Conservation (phyloP, 2,888 invertebrate species). For the Standfussiana lucernea region DNA sequence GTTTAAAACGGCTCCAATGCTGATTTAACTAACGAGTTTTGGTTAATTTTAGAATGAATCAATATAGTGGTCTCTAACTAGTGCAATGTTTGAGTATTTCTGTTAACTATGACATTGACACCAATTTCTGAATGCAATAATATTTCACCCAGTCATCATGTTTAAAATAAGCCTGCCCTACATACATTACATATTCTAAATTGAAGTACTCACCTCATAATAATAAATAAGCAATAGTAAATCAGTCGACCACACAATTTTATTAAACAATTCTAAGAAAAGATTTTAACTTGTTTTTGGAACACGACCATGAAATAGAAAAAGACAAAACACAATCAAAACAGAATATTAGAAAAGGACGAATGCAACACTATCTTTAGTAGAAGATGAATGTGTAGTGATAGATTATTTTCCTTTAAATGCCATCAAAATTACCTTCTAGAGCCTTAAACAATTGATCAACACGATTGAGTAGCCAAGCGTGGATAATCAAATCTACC, state of each 20-base stretch:
- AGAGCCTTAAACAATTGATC: neutral
- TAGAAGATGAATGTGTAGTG: slow-evolving; percentile 20
- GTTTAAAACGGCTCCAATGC: neutral
- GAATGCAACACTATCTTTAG: neutral
- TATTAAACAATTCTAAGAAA: slow-evolving; percentile 39
- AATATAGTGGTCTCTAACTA: neutral
- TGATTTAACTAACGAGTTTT: slow-evolving; percentile 4
- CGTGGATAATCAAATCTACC: neutral
- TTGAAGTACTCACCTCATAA: slow-evolving; percentile 24
- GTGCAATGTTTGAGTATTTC: neutral
- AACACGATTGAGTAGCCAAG: neutral
- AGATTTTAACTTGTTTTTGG: slow-evolving; percentile 30
- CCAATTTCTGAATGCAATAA: slow-evolving; percentile 13
- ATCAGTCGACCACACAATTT: slow-evolving; percentile 35
- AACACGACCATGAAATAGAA: slow-evolving; percentile 43
- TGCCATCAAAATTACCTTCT: neutral
- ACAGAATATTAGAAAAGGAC: slow-evolving; percentile 25
- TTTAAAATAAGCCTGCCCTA: slow-evolving; percentile 28
- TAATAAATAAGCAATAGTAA: slow-evolving; percentile 53
- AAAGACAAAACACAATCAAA: slow-evolving; percentile 36
- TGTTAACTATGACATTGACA: slow-evolving; percentile 26
- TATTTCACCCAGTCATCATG: slow-evolving; percentile 5
- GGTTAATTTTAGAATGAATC: neutral
- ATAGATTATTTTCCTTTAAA: slow-evolving; percentile 28
- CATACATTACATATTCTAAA: neutral